Evolutionary conservation across 2,888 invertebrate genomes (phyloP), one percentile per base, ranked within the genome.

Genomic region (Hirudinaria manillensis): DNA sequence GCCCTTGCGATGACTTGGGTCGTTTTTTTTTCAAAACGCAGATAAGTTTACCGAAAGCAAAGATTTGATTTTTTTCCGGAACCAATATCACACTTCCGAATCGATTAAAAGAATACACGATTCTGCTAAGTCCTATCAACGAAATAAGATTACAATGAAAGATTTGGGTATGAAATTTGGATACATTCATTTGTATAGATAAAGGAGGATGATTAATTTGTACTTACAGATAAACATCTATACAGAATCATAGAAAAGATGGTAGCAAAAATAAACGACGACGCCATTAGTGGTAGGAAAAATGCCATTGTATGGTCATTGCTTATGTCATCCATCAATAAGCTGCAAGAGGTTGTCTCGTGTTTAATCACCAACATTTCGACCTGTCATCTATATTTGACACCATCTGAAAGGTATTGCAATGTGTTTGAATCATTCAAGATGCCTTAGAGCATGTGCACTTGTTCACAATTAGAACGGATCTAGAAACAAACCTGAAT

Each of bases 351-450:
- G 3, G 72, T 72, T 3, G 51, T 13, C 21, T 24, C 24, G 10
- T 29, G 53, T 19, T 29, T 72, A 53, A 13, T 29, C 3, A 21
- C 61, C 10, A 21, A 72, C n/a, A 45, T 32, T 72, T 27, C 24
- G 36, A 21, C 51, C n/a, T 72, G 24, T 34, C 53, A 45, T 4
- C 72, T 72, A 27, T 32, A 32, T 29, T 27, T 72, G 51, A 53
- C 72, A 29, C 72, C 53, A 19, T 55, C 53, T 29, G 72, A 72
- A 34, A n/a, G 53, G 72, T 72, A 68, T 13, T 32, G 68, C 7
- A 34, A 32, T 34, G 32, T 68, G 13, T 68, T 32, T 32, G 34
- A 36, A 68, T 34, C 7, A 36, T 29, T 32, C 68, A 68, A 68
- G 36, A 32, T 1, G 6, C 32, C 24, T 68, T 45, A 4, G 16